Conservation (phyloP, 2,113 vertebrate species). For the Xenotilapia longispinis region DNA sequence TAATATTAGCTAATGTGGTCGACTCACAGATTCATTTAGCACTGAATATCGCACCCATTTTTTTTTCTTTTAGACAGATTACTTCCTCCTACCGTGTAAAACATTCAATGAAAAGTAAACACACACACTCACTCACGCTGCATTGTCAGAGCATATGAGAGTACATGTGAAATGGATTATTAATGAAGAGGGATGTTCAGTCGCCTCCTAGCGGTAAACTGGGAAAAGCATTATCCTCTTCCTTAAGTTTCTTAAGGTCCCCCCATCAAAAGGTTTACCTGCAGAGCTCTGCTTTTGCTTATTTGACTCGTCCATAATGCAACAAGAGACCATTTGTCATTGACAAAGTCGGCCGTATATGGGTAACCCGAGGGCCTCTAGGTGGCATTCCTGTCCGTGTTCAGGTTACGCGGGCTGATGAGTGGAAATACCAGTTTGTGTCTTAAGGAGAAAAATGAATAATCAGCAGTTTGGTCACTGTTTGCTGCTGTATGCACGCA, state of each 20-base stretch:
- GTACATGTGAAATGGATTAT: not conserved
- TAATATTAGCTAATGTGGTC: not conserved
- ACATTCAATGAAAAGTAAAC: not conserved
- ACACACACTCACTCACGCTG: not conserved
- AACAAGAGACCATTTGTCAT: conserved; percentile 4
- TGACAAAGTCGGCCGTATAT: not conserved
- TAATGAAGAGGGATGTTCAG: not conserved
- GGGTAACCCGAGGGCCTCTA: conserved; percentile 25
- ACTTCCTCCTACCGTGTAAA: not conserved
- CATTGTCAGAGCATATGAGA: not conserved
- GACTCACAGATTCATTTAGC: not conserved
- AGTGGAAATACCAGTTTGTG: conserved; percentile 49
- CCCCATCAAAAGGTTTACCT: not conserved
- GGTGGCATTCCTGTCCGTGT: conserved; percentile 43
- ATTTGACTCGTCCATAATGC: not conserved
- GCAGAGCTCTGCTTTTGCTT: not conserved
- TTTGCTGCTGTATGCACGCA: not conserved
- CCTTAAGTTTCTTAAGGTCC: not conserved
- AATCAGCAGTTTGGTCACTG: not conserved
- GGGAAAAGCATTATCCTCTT: not conserved
- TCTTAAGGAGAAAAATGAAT: not conserved
- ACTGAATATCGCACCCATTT: not conserved
- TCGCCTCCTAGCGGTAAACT: not conserved
- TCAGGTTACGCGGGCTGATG: conserved; percentile 3
- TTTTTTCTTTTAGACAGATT: not conserved